phyloP scores from a whole-genome alignment of 2,888 invertebrate genomes.

The Coelogynopora nodosa region DNA sequence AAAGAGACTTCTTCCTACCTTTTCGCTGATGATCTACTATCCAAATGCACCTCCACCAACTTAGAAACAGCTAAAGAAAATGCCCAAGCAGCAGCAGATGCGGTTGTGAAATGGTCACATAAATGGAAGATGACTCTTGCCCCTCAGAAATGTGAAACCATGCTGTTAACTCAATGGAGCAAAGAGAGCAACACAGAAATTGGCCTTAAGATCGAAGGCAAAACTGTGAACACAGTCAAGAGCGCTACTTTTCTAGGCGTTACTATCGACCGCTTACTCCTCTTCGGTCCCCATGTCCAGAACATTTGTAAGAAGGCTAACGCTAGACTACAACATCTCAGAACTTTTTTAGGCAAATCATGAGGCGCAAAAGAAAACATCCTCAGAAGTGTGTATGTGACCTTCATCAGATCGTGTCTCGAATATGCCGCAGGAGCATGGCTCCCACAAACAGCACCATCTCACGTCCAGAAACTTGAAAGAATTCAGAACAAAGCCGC shows the following conservation, averaged over 20 bases:
- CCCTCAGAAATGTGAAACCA: not conserved
- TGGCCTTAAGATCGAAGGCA: not conserved
- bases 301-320: not conserved
- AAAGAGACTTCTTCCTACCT: not conserved
- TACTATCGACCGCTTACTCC: not conserved
- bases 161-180: not conserved
- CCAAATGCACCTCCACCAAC: not conserved
- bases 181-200: not conserved
- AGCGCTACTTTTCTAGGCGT: slow-evolving; percentile 1
- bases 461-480: not conserved
- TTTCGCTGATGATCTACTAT: not conserved
- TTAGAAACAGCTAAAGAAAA: not conserved
- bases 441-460: not conserved
- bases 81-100: not conserved
- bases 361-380: not conserved
- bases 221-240: not conserved
- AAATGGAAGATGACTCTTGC: slow-evolving; percentile 3
- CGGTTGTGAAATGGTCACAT: not conserved
- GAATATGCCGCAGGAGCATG: not conserved
- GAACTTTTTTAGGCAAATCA: not conserved
- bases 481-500: not conserved
- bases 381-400: not conserved
- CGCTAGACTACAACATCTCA: not conserved
- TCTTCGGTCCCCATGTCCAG: not conserved
- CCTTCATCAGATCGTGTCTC: not conserved